Conservation (phyloP, 92 coral and sea anemone species). For the Palythoa heliodiscus region DNA sequence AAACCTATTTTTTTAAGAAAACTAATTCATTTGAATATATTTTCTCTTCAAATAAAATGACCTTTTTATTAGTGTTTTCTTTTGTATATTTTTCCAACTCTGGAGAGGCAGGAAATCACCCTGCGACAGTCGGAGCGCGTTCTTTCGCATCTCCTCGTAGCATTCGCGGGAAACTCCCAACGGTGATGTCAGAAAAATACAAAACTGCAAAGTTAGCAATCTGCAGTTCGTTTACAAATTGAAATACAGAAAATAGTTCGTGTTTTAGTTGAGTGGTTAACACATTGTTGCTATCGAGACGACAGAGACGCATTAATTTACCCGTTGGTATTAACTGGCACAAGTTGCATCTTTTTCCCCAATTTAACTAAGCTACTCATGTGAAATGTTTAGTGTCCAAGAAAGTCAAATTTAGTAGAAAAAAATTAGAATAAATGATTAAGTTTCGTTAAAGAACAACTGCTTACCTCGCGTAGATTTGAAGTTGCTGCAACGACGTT, state of each 20-base stretch:
- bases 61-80: background rate
- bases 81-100: background rate
- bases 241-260: background rate
- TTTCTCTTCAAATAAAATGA: background rate
- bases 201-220: background rate
- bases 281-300: background rate
- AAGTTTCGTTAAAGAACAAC: background rate
- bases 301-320: background rate
- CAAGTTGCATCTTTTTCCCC: background rate
- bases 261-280: background rate
- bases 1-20: background rate
- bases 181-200: no score
- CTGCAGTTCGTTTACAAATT: background rate
- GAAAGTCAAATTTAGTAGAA: background rate
- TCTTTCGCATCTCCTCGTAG: no score
- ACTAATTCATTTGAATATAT: background rate
- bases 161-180: no score
- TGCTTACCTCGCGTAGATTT: conserved; percentile 12
- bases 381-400: background rate
- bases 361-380: background rate
- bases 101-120: background rate
- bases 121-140: background rate
- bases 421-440: background rate
- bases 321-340: background rate
- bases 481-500: conserved; percentile 10